Base-by-base conservation (phyloP, 2,888 invertebrate genomes). In the Disparrhopalites patrizii region DNA sequence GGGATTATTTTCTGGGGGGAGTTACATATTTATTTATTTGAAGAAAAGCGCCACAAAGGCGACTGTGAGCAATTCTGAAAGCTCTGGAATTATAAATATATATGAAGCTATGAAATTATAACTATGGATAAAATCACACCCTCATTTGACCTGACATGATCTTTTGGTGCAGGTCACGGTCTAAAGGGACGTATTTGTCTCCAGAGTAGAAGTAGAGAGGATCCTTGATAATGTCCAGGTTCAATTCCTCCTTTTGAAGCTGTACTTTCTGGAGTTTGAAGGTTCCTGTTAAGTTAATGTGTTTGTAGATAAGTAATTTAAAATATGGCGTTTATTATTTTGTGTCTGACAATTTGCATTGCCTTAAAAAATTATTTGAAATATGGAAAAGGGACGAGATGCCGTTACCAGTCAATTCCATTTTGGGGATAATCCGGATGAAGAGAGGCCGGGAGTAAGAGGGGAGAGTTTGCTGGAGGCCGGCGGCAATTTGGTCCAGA, bases 201-300 rank as follows among this genome's bases (percentile, higher is more conserved):
- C 81, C 80, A 76, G 57, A 87, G 77, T 90, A 82, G 79, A 89
- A 89, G 81, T 85, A 94, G 38, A 95, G 78, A 51, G 85, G 84
- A 77, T 93, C 93, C 73, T 85, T 84, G 67, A 89, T 82, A 77
- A 72, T 72, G 28, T 56, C 72, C 1, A 82, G 79, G 75, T 96
- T 85, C 78, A 88, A 95, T 1, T 90, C 94, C 71, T 94, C 91
- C 70, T 85, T 83, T 77, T 91, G 90, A 68, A 95, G 85, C 74
- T 91, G 89, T 4, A 87, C 84, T 78, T 97, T 98, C 80, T 91
- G 91, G 73, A 97, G 79, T 81, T 98, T 98, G 79, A 91, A 97
- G 0, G 97, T 98, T 75, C 97, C 96, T 92, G 81, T 43, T 27
- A 40, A 31, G 82, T 81, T 66, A 43, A 23, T 68, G n/a, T n/a